Evolutionary conservation across 2,113 vertebrate species (phyloP).

Genomic region (Cichladusa arquata): DNA sequence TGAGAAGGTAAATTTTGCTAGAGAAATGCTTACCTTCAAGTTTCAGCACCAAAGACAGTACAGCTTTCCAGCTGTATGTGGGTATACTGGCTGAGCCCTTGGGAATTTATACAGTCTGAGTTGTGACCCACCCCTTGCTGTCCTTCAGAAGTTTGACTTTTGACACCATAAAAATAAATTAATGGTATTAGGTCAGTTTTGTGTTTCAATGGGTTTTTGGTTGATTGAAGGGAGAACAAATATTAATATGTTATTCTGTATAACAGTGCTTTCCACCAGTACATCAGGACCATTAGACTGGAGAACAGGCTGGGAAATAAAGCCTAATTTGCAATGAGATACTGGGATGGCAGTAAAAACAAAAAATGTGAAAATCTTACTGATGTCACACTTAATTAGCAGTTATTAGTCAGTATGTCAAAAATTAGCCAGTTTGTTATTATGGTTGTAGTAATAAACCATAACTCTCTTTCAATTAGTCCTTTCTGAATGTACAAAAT

Average conservation of each 20-base stretch:
- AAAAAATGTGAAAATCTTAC: neutral
- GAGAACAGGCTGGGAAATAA: neutral
- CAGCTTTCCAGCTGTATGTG: constrained; percentile 36
- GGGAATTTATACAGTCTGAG: constrained; percentile 30
- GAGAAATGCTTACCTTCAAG: constrained; percentile 26
- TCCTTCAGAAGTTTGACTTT: constrained; percentile 13
- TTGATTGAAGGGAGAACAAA: constrained; percentile 4
- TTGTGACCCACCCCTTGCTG: neutral
- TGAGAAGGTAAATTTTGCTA: neutral
- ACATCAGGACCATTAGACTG: neutral
- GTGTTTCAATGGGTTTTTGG: neutral
- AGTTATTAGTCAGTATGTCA: neutral
- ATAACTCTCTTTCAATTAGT: neutral
- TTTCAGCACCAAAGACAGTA: constrained; percentile 21
- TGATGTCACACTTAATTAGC: neutral
- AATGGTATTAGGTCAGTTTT: neutral
- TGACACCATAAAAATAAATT: constrained; percentile 24
- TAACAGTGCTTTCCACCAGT: neutral
- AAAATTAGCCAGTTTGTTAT: neutral
- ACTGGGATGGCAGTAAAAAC: neutral
- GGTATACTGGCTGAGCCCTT: neutral
- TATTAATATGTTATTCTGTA: neutral
- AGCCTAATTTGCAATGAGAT: neutral
- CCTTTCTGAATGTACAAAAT: neutral
- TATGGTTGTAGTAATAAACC: neutral